Base-by-base conservation (phyloP, 1,140 invertebrate genomes). In the Camponotus vicinus region DNA sequence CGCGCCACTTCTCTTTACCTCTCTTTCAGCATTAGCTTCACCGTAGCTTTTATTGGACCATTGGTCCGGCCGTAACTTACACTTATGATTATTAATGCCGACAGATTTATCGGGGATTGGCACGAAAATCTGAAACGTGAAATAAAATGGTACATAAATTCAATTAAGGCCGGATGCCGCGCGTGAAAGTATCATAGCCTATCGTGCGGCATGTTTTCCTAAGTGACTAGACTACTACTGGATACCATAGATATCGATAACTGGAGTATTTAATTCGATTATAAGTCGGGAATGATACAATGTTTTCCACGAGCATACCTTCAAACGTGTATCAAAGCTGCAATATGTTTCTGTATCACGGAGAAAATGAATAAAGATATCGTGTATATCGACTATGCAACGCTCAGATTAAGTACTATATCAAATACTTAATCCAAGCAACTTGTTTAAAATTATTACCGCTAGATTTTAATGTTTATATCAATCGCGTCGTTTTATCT, bases 41-140 rank as follows among this genome's bases (percentile, higher is more conserved):
- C 87, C 89, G 92, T 92, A 90, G 92, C 91, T 93, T 93, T 94
- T 94, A 94, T 92, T 93, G 91, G 92, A 80, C 88, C 91, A 92
- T 93, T 89, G 89, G 86, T 86, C 86, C 86, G 70, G 75, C 61
- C 87, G 89, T 94, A 94, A 94, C 90, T 94, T 92, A 93, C 92
- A 88, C 93, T 94, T 94, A 94, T 92, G 92, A 93, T 94, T 94
- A 93, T 94, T 93, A 93, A 94, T 92, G 93, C 57, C 92, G 92
- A 92, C 92, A 93, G 93, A 94, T 94, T 94, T 94, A 94, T 94
- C 93, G 92, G 89, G 89, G 90, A 92, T 92, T 92, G 90, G 88
- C 86, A 92, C 89, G 88, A 91, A 91, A 92, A 90, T 93, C 92
- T 92, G 71, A 88, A 89, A 91, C 83, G 69, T 88, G 77, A 90